Base-by-base conservation (phyloP, 2,888 invertebrate species). In the Ophion slaviceki region DNA sequence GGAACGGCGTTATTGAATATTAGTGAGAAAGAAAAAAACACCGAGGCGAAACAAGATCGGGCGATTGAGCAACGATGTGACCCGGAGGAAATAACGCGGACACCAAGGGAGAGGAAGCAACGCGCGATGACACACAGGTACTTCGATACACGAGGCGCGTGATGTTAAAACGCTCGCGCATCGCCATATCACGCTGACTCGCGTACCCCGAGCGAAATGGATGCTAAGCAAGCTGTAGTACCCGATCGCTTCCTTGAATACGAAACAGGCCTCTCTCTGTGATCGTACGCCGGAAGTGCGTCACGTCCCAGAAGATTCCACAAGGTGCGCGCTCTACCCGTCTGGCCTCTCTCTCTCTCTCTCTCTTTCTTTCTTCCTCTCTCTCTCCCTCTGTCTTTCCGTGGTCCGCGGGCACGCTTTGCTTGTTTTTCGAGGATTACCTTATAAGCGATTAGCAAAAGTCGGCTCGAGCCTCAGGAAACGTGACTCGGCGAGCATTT, bases 191-290 rank as follows among this genome's bases (percentile, higher is more conserved):
- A 68, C 32, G 53, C 36, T 47, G 57, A 80, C 67, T 74, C 61
- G 75, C 68, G 59, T 77, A 68, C 53, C 68, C 68, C 62, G 83
- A 91, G 88, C 91, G 91, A 93, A 81, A 91, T 92, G 90, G 92
- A 92, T 92, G 92, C 92, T 92, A 92, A 93, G 93, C 93, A 93
- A 93, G 93, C 92, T 93, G 93, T 93, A 93, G 89, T 92, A 93
- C 90, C 90, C 90, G 90, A 90, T 91, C 91, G 91, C 92, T 93
- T 94, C 93, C 94, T 90, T 93, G 94, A 93, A 94, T 94, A 92
- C 93, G 90, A 92, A 93, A 84, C 87, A 88, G 87, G 81, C 68
- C 75, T 75, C 61, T 71, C 40, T 40, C 61, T 40, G 76, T 59
- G 80, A 82, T 84, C 80, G 75, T 67, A 76, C 88, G 87, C 91